Evolutionary conservation across 2,888 invertebrate genomes (phyloP).

Genomic region (Eilema griseolum): DNA sequence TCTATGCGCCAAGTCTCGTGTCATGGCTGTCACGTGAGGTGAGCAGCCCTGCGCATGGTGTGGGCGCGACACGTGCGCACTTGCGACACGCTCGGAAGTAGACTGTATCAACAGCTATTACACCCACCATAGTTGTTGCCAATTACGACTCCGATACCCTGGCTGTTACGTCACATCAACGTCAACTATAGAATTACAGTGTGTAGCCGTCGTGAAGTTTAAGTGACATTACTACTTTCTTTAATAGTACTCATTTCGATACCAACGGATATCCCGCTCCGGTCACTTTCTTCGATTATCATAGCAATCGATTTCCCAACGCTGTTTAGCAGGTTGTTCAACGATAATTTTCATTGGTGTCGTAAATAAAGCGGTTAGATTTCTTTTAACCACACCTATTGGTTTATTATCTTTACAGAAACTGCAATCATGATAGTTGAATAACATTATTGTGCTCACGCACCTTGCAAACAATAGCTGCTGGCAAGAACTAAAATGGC

Average conservation of each 20-base stretch:
- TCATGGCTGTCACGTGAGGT: slow-evolving; percentile 44
- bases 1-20: slow-evolving; percentile 24
- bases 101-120: slow-evolving; percentile 64
- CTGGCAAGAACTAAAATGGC: slow-evolving; percentile 52
- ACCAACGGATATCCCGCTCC: slow-evolving; percentile 44
- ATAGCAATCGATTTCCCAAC: slow-evolving; percentile 24
- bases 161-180: slow-evolving; percentile 54
- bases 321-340: slow-evolving; percentile 20
- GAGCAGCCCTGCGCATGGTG: slow-evolving; percentile 45
- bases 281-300: slow-evolving; percentile 34
- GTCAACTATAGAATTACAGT: slow-evolving; percentile 35
- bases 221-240: slow-evolving; percentile 49
- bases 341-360: slow-evolving; percentile 14
- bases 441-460: slow-evolving; percentile 47
- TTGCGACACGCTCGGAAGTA: slow-evolving; percentile 71
- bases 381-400: slow-evolving; percentile 16
- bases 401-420: slow-evolving; percentile 25
- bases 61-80: slow-evolving; percentile 59
- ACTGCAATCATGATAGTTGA: slow-evolving; percentile 46
- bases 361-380: slow-evolving; percentile 15
- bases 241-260: slow-evolving; percentile 48
- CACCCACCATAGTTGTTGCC: slow-evolving; percentile 55
- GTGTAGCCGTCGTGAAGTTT: slow-evolving; percentile 21
- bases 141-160: slow-evolving; percentile 52
- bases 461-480: slow-evolving; percentile 51